Percentiles rank a stretch among this genome's conserved stretches.
phyloP scores from a whole-genome alignment of 1,140 invertebrate species.

The Heliconius hermathena region DNA sequence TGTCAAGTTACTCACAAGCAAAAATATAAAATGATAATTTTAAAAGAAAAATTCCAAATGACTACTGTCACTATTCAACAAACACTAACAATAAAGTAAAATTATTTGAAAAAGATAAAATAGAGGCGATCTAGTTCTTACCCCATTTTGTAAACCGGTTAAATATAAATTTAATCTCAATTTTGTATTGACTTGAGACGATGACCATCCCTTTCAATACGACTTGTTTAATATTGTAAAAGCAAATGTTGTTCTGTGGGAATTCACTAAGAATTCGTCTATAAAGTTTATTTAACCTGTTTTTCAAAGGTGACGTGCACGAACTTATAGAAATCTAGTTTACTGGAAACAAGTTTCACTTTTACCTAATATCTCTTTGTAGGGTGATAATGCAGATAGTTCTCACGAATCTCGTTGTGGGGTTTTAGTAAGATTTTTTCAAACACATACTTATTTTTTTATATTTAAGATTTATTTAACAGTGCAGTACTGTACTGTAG shows the following conservation, averaged over 20 bases:
- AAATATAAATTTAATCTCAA: slow-evolving; percentile 34
- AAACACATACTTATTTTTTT: not conserved
- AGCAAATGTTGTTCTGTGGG: slow-evolving; percentile 48
- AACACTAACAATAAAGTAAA: slow-evolving; percentile 12
- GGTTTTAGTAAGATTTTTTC: not conserved
- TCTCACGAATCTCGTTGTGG: not conserved
- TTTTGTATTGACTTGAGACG: slow-evolving; percentile 35
- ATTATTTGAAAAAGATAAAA: slow-evolving; percentile 24
- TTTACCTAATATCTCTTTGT: not conserved
- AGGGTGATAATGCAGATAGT: not conserved
- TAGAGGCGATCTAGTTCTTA: slow-evolving; percentile 26
- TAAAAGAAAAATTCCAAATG: not conserved
- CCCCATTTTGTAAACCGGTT: slow-evolving; percentile 35
- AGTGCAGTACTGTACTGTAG: no score
- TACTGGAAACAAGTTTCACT: slow-evolving; percentile 47
- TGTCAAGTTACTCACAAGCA: no score
- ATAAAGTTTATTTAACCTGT: slow-evolving; percentile 48
- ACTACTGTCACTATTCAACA: not conserved
- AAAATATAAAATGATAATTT: no score
- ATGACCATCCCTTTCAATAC: slow-evolving; percentile 26
- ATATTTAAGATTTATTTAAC: no score
- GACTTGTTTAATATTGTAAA: slow-evolving; percentile 50
- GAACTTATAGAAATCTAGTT: slow-evolving; percentile 45
- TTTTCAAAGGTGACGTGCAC: slow-evolving; percentile 35
- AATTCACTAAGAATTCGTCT: slow-evolving; percentile 41